Evolutionary conservation across 2,797 vertebrate genomes (phyloP), one percentile per base, ranked within the genome.

Genomic region (Antennarius maculatus): DNA sequence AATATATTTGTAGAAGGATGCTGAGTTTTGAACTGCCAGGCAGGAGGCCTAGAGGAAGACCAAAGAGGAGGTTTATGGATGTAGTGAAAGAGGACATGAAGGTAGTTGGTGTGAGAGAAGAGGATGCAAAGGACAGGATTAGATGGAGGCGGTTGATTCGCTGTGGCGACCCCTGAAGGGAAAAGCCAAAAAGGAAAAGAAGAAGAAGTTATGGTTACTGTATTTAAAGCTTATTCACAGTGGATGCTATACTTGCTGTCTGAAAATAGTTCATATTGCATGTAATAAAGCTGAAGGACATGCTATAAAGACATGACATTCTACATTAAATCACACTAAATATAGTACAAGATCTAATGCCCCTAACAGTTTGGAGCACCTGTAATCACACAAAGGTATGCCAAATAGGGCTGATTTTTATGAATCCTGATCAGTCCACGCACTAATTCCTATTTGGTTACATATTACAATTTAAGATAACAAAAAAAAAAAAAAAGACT

Each of bases 161-260:
- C n/a, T n/a, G n/a, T n/a, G n/a, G n/a, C n/a, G n/a, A n/a, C n/a
- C n/a, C n/a, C n/a, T n/a, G n/a, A n/a, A n/a, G n/a, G n/a, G n/a
- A n/a, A n/a, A n/a, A n/a, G n/a, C n/a, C n/a, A n/a, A n/a, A n/a
- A n/a, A n/a, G n/a, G n/a, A n/a, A n/a, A n/a, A n/a, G n/a, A n/a
- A n/a, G n/a, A n/a, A n/a, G n/a, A n/a, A 39, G 37, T 39, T 39
- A 23, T 46, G 17, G 7, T 23, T 23, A 23, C 23, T 23, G 23
- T 2, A 14, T 71, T 67, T 28, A 47, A 23, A 64, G 7, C 65
- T 79, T 81, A 50, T 39, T 62, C 84, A 71, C 61, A 87, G 80
- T 60, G 69, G 76, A 75, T 76, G 71, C 57, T 69, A 69, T 37
- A 81, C 46, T 46, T 60, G 13, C 6, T 66, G 47, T 61, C 10